A percentile compares a stretch with the other conserved stretches of the same genome.
Evolutionary conservation across 1,140 invertebrate species (phyloP).

Genomic region (Heliconius hermathena): DNA sequence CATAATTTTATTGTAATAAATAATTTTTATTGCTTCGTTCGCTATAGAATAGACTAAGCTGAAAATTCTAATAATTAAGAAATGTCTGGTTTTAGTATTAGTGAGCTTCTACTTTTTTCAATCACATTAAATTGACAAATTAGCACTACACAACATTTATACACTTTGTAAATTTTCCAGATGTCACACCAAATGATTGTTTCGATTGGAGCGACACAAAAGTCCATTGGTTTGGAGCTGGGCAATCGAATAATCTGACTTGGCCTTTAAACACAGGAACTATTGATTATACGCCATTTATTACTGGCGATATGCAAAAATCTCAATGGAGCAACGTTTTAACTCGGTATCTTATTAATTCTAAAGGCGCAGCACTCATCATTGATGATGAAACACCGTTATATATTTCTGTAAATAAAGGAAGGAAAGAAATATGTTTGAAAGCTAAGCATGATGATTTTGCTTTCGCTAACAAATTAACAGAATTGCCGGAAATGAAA

Average conservation of each 20-base stretch:
- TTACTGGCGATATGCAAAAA: conserved; percentile 90
- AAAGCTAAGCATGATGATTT: conserved; percentile 89
- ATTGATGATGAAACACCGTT: conserved; percentile 90
- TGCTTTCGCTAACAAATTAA: conserved; percentile 87
- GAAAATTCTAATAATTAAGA: no score
- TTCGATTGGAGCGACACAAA: conserved; percentile 87
- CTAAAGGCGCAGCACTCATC: conserved; percentile 90
- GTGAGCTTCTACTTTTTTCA: no score
- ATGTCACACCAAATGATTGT: conserved; percentile 89
- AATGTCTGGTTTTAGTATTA: no score
- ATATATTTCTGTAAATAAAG: conserved; percentile 88
- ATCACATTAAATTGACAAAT: no score
- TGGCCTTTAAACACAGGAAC: conserved; percentile 90
- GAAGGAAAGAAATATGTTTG: conserved; percentile 87
- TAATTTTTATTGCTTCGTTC: no score
- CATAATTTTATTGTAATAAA: no score
- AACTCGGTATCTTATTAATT: conserved; percentile 92
- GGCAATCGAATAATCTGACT: conserved; percentile 87
- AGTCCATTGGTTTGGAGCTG: conserved; percentile 91
- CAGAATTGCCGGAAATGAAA: conserved; percentile 86
- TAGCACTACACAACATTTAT: neutral
- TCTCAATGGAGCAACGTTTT: conserved; percentile 91
- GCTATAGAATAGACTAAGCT: no score
- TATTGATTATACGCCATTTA: conserved; percentile 89
- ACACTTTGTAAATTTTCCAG: conserved; percentile 48